Evolutionary conservation across 2,113 vertebrate species (phyloP), one percentile per base, ranked within the genome.

Genomic region (Eublepharis macularius): DNA sequence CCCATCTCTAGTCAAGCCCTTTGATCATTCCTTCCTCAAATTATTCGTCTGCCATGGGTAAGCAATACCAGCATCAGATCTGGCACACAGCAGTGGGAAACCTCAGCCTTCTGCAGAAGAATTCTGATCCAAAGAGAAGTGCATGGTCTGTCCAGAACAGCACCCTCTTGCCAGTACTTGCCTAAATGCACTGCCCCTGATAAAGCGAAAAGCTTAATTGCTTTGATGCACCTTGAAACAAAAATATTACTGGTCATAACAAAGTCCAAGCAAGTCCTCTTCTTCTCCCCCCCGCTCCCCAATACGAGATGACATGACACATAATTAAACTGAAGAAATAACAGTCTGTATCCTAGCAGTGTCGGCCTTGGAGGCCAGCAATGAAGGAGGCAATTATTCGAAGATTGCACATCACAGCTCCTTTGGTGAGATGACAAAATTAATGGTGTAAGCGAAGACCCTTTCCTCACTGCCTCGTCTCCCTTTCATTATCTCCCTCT

Each of bases 401-500:
- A 78, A 76, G 0, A 68, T 85, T 73, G 49, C 82, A 82, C 86
- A 78, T 76, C 29, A 10, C 1, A n/a, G 39, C 0, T 47, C 21
- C 57, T 85, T 85, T 80, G 65, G 76, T 4, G 0, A 90, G 10
- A 83, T 17, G 26, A 86, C 51, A 81, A 78, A 89, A 85, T 70
- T 81, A 86, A 13, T n/a, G 79, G 10, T 54, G 1, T 70, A 47
- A 47, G 63, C 47, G 11, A 34, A 84, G 80, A 10, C 87, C 1
- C 10, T 63, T 43, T 87, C 4, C 6, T 84, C 6, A 1, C 6
- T 76, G 10, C 1, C 34, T 81, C 73, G 41, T 57, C 8, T 51
- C 54, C 80, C 1, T 51, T 60, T 79, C 43, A 82, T 81, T 82
- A 10, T 78, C 16, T 82, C 83, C 76, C 13, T 66, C 54, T 16